Evolutionary conservation across 1,140 invertebrate genomes (phyloP).

Genomic region (Orius insidiosus): DNA sequence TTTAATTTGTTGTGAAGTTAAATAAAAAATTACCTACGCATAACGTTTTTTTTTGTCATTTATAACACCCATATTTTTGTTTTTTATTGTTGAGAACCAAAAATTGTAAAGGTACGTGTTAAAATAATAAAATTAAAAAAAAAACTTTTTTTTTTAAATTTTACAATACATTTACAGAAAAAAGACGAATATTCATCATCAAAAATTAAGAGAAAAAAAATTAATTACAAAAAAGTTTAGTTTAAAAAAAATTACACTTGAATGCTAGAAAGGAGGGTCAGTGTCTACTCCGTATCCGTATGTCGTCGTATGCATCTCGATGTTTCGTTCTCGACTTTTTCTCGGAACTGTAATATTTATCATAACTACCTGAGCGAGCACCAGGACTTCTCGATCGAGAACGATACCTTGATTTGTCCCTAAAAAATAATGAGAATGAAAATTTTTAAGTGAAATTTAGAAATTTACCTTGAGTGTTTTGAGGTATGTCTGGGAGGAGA

Average conservation of each 20-base stretch:
- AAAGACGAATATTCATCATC: too few relatives aligned
- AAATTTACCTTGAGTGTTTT: conserved; percentile 16
- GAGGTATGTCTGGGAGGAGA: conserved; percentile 14
- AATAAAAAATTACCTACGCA: too few relatives aligned
- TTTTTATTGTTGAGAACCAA: too few relatives aligned
- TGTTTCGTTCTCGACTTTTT: conserved; percentile 17
- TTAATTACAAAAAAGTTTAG: not conserved
- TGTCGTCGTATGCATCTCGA: conserved; percentile 12
- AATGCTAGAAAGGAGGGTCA: conserved; percentile 1
- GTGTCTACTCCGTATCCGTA: conserved; percentile 15
- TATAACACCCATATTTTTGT: too few relatives aligned
- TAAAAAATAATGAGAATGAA: conserved; percentile 11
- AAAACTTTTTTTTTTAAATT: too few relatives aligned
- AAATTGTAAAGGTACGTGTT: too few relatives aligned
- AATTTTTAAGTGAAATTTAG: too few relatives aligned
- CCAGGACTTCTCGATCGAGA: conserved; percentile 18
- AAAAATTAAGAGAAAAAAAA: not conserved
- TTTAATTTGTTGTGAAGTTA: too few relatives aligned
- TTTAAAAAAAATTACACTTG: not conserved
- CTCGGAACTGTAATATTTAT: conserved; percentile 19
- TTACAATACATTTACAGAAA: too few relatives aligned
- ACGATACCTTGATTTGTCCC: conserved; percentile 17
- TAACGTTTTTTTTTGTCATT: too few relatives aligned
- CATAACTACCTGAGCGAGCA: conserved; percentile 16
- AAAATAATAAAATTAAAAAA: too few relatives aligned